Evolutionary conservation across 2,888 invertebrate species (phyloP).

Genomic region (Rambutsinella grinnellia): DNA sequence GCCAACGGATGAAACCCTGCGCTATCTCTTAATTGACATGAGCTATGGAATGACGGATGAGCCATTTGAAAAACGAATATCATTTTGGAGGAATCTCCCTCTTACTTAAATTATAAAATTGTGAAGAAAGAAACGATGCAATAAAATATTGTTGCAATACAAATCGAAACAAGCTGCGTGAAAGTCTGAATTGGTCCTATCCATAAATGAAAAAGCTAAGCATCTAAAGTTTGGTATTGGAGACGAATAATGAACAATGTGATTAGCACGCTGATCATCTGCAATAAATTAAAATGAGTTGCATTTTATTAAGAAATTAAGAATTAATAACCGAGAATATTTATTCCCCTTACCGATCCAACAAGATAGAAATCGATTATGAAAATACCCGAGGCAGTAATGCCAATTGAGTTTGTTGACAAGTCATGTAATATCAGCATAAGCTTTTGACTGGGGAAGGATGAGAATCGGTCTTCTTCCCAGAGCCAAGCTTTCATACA

Average conservation of each 20-base stretch:
- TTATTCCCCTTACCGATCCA: slow-evolving; percentile 36
- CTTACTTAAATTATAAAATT: slow-evolving; percentile 7
- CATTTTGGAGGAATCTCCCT: slow-evolving; percentile 46
- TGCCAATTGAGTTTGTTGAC: slow-evolving; percentile 33
- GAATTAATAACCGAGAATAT: too few species aligned
- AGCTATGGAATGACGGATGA: slow-evolving; percentile 55
- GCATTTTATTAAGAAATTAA: too few species aligned
- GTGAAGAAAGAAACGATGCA: too few species aligned
- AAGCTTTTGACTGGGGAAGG: slow-evolving; percentile 31
- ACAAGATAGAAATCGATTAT: slow-evolving; percentile 36
- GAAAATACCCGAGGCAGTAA: slow-evolving; percentile 38
- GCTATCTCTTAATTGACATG: slow-evolving; percentile 51
- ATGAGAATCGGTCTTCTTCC: slow-evolving; percentile 29
- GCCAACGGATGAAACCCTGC: slow-evolving; percentile 9
- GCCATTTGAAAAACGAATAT: slow-evolving; percentile 48
- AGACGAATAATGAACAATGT: slow-evolving; percentile 36
- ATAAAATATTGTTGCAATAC: too few species aligned
- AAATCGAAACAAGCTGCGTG: too few species aligned
- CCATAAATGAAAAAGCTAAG: not conserved
- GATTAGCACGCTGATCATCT: slow-evolving; percentile 50
- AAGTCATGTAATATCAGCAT: slow-evolving; percentile 30
- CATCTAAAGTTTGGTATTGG: slow-evolving; percentile 9
- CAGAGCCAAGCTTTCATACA: slow-evolving; percentile 38
- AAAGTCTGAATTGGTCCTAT: too few species aligned
- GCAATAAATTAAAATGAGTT: slow-evolving; percentile 8